Evolutionary conservation across 2,113 vertebrate genomes (phyloP).

Genomic region (Bambusicola thoracicus): DNA sequence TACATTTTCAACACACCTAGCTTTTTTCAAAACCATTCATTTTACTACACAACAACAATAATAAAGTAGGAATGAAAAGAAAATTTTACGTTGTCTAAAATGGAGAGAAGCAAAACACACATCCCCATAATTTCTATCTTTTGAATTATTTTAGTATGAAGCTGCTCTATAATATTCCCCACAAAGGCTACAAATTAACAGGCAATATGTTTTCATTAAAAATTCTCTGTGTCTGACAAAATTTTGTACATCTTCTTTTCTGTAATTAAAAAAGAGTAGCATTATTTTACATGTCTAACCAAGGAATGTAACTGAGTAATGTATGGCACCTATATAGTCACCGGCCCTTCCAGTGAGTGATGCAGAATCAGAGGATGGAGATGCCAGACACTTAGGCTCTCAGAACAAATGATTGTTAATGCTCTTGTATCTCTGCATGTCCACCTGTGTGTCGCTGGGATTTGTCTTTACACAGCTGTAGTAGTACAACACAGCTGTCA

Average conservation of each 20-base stretch:
- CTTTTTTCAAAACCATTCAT: not conserved
- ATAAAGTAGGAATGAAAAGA: not conserved
- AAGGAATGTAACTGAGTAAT: not conserved
- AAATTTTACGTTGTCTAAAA: not conserved
- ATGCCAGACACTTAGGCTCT: not conserved
- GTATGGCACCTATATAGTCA: not conserved
- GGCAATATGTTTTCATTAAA: not conserved
- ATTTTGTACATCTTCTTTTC: too few relatives aligned
- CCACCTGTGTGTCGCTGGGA: not conserved
- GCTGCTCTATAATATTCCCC: not conserved
- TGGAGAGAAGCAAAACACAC: not conserved
- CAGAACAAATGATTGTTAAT: not conserved
- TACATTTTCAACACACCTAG: not conserved
- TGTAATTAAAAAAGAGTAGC: not conserved
- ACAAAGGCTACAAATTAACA: not conserved
- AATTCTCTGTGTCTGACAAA: not conserved
- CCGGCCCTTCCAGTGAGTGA: not conserved
- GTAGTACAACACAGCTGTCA: not conserved
- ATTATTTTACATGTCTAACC: not conserved
- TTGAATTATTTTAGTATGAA: not conserved
- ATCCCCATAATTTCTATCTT: not conserved
- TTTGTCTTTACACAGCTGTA: not conserved
- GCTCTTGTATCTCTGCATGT: not conserved
- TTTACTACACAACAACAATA: not conserved
- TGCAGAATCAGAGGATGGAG: rapidly evolving